A percentile compares a stretch with the other conserved stretches of the same genome.
Conservation (phyloP, 2,113 vertebrate genomes). For the Cromileptes altivelis region DNA sequence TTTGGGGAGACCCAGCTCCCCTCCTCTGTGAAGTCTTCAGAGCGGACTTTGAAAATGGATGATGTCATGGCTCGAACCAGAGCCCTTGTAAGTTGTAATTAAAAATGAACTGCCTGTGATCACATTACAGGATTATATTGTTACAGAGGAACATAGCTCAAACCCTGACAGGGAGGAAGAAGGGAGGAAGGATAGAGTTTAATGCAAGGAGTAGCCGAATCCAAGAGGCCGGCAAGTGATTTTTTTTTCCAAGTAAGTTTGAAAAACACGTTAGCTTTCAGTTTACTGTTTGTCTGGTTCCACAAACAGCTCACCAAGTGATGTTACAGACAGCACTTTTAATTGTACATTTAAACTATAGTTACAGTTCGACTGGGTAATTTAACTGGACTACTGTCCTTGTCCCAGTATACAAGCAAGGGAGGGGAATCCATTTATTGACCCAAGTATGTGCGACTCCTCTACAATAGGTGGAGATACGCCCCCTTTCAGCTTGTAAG, state of each 20-base stretch:
- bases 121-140: constrained; percentile 63
- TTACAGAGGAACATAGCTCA: constrained; percentile 46
- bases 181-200: background rate
- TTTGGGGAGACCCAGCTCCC: constrained; percentile 58
- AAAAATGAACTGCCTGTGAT: constrained; percentile 64
- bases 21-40: constrained; percentile 30
- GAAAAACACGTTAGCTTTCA: constrained; percentile 1
- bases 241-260: background rate
- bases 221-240: background rate
- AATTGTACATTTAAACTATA: too few species aligned
- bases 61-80: constrained; percentile 68
- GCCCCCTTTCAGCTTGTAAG: too few species aligned
- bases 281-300: background rate
- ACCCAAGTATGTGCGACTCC: too few species aligned
- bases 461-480: too few species aligned
- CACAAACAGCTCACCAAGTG: background rate
- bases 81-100: constrained; percentile 59
- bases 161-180: constrained; percentile 24
- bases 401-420: too few species aligned
- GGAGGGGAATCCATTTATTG: too few species aligned
- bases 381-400: too few species aligned
- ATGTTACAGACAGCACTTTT: too few species aligned
- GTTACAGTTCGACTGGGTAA: too few species aligned
- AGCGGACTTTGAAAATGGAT: constrained; percentile 56
- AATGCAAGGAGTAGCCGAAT: background rate